Evolutionary conservation across 2,113 vertebrate species (phyloP).

Genomic region (Sebastes schlegelii): DNA sequence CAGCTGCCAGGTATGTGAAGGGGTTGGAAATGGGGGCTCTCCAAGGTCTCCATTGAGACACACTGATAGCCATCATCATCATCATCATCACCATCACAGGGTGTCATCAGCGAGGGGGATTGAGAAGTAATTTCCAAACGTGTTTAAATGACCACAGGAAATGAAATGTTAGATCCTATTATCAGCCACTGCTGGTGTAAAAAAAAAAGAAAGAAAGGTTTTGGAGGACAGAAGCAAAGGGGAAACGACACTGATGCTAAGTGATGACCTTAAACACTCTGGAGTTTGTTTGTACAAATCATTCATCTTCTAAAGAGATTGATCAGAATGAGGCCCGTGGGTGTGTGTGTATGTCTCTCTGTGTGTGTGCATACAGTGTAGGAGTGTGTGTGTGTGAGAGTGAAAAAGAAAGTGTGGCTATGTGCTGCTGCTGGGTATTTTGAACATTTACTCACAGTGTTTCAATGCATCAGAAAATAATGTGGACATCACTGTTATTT

Average conservation of each 20-base stretch:
- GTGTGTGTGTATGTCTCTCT: slow-evolving; percentile 13
- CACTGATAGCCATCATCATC: slow-evolving; percentile 78
- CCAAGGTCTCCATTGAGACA: slow-evolving; percentile 75
- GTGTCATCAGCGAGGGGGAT: slow-evolving; percentile 75
- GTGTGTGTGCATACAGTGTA: neutral
- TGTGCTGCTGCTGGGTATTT: neutral
- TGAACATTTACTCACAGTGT: neutral
- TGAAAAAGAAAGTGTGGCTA: neutral
- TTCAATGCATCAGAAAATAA: slow-evolving; percentile 4
- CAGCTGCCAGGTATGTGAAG: slow-evolving; percentile 83
- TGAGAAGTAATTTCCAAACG: slow-evolving; percentile 79
- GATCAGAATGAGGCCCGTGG: slow-evolving; percentile 31
- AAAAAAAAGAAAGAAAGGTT: slow-evolving; percentile 34
- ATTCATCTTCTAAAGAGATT: slow-evolving; percentile 53
- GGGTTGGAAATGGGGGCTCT: slow-evolving; percentile 71
- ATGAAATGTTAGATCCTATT: slow-evolving; percentile 75
- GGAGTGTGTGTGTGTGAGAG: neutral
- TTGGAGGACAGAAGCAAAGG: slow-evolving; percentile 67
- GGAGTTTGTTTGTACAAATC: slow-evolving; percentile 74
- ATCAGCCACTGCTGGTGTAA: slow-evolving; percentile 58
- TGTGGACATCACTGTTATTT: neutral
- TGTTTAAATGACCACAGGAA: slow-evolving; percentile 79
- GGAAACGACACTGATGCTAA: slow-evolving; percentile 54
- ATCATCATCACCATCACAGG: slow-evolving; percentile 62
- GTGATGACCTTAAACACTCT: slow-evolving; percentile 76